Evolutionary conservation across 1,140 invertebrate genomes (phyloP), one percentile per base, ranked within the genome.

Genomic region (Drosophila pseudoobscura): DNA sequence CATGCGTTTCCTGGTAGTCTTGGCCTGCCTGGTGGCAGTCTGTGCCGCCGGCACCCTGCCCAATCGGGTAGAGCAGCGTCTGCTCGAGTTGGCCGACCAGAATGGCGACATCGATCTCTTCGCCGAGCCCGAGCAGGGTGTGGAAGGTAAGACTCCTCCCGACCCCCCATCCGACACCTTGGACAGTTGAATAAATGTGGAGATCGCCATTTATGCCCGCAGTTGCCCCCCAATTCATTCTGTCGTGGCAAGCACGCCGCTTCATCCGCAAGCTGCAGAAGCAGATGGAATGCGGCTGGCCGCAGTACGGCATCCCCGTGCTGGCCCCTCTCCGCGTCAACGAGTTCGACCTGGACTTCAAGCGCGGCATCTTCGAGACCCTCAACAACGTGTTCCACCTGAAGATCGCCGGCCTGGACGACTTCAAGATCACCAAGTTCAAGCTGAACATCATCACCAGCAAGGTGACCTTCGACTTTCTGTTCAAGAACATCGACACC

Each of bases 191-290:
- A 53, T 31, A 44, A 53, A 2, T 15, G 9, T 26, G 8, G 8
- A 35, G 39, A 41, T 50, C 24, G 11, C 8, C 17, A 1, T 53
- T n/a, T 9, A 24, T 22, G 43, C 20, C 20, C 20, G 20, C 44
- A 91, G 89, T 73, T 69, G 75, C 79, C 6, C 90, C 90, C 7
- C 60, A 59, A 17, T 79, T 78, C 57, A 75, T 91, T 43, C 6
- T 91, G 13, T 91, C 90, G n/a, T 90, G 89, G 90, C 87, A 91
- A 60, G 57, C 69, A 35, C 89, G 87, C 55, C 89, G 90, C 65
- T 62, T 74, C 53, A 91, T 91, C 44, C 80, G 78, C 47, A 91
- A 83, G 35, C 2, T 89, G 22, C 90, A 91, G 50, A 82, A 79
- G 65, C 61, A 89, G n/a, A 91, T 91, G 90, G 65, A 78, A 31